Base-by-base conservation (phyloP, 2,113 vertebrate genomes). In the Poecile atricapillus region DNA sequence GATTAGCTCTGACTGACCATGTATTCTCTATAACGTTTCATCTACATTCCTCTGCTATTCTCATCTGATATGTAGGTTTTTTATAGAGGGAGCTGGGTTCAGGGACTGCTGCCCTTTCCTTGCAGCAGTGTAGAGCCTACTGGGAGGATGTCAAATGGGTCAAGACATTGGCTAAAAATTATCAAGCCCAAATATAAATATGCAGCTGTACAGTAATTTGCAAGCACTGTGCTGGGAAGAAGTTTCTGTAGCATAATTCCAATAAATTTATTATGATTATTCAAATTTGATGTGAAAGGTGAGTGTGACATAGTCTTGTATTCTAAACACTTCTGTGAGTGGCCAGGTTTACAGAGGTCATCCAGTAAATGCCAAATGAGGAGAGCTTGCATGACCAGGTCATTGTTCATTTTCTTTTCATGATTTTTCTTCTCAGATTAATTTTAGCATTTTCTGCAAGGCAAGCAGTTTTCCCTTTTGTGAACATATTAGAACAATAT, bases 251-350 rank as follows among this genome's bases (percentile, higher is more conserved):
- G 9, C 28, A 50, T 43, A 79, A 53, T 64, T 79, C 10, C 10
- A 7, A 75, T 52, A 83, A 47, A 41, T 76, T 71, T 76, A 27
- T 78, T 28, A 39, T 53, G 14, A 13, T 68, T 65, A 28, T 73
- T 55, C 43, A 35, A 5, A 35, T 85, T 30, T 30, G 14, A 31
- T 46, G 16, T 73, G 37, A 56, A 79, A 74, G 47, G 41, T 6
- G 1, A 50, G 6, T 39, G 11, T 64, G 35, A 80, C 55, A 14
- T 0, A 0, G 11, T 73, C 13, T 10, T 18, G 63, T 58, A 18
- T 80, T 43, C 46, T 80, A 33, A 86, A 67, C 14, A 30, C 30
- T 80, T 13, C 11, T 0, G 2, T 22, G 12, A 62, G 31, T 24
- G 74, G 16, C 16, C 2, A 5, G 19, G 11, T 53, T 59, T 78